phyloP scores from a whole-genome alignment of 2,113 vertebrate species.

The Passer domesticus region DNA sequence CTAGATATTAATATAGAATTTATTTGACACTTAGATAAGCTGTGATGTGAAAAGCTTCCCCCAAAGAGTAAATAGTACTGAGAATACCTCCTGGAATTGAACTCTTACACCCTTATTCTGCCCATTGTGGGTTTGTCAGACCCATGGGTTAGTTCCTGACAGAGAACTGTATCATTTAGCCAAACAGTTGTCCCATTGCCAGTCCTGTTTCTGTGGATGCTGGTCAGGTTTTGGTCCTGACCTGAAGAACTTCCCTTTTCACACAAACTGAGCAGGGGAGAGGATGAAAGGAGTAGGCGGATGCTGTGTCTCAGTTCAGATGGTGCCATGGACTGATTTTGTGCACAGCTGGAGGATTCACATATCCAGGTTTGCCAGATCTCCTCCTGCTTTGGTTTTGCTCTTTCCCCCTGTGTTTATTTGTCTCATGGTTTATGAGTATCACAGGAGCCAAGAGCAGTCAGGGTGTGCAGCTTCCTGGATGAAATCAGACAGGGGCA shows the following conservation, averaged over 20 bases:
- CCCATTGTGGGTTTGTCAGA: neutral
- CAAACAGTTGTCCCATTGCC: neutral
- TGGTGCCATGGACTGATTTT: neutral
- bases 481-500: neutral
- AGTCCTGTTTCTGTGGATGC: neutral
- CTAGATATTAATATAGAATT: neutral
- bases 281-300: neutral
- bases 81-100: neutral
- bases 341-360: neutral
- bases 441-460: neutral
- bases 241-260: neutral
- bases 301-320: neutral
- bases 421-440: conserved; percentile 4
- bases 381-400: neutral
- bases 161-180: neutral
- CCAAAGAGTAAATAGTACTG: neutral
- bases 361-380: neutral
- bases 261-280: neutral
- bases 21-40: neutral
- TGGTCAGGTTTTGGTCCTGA: neutral
- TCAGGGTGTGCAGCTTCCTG: neutral
- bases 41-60: neutral
- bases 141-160: neutral
- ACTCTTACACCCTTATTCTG: neutral
- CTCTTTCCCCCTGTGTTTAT: neutral